Conservation (phyloP, 92 coral and sea anemone species). For the Paragorgia papillata region DNA sequence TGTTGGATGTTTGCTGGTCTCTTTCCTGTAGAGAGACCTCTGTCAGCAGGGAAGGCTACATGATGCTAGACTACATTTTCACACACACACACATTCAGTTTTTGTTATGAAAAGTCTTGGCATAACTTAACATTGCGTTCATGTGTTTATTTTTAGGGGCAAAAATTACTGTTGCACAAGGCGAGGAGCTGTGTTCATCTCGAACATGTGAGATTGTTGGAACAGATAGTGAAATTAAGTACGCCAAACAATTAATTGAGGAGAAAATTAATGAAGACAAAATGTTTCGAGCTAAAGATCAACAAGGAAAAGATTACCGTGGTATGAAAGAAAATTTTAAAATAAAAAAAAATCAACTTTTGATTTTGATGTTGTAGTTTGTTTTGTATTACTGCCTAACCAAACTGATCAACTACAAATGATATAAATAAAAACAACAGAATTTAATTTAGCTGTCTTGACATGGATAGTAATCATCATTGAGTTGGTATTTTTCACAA, state of each 20-base stretch:
- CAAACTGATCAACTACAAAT: too few species aligned
- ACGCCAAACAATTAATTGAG: slow-evolving; percentile 83
- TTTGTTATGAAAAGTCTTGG: too few species aligned
- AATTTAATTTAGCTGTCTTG: too few species aligned
- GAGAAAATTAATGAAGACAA: slow-evolving; percentile 87
- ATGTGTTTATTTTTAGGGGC: slow-evolving; percentile 81
- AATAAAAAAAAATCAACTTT: too few species aligned
- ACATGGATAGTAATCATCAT: background rate
- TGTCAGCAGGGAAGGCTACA: too few species aligned
- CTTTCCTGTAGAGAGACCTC: too few species aligned
- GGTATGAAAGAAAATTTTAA: background rate
- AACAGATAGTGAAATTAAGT: slow-evolving; percentile 76
- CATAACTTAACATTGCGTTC: too few species aligned
- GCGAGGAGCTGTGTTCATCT: slow-evolving; percentile 42
- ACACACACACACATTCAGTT: too few species aligned
- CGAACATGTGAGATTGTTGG: slow-evolving; percentile 76
- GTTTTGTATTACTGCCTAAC: too few species aligned
- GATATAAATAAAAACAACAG: too few species aligned
- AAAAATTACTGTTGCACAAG: slow-evolving; percentile 64
- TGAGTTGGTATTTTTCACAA: background rate
- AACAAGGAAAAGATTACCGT: background rate
- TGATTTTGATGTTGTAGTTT: background rate
- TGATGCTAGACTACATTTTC: too few species aligned
- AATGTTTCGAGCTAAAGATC: slow-evolving; percentile 49
- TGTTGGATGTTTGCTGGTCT: too few species aligned